Conservation (phyloP, 2,797 vertebrate species). For the Hydrocynus forskahlii region DNA sequence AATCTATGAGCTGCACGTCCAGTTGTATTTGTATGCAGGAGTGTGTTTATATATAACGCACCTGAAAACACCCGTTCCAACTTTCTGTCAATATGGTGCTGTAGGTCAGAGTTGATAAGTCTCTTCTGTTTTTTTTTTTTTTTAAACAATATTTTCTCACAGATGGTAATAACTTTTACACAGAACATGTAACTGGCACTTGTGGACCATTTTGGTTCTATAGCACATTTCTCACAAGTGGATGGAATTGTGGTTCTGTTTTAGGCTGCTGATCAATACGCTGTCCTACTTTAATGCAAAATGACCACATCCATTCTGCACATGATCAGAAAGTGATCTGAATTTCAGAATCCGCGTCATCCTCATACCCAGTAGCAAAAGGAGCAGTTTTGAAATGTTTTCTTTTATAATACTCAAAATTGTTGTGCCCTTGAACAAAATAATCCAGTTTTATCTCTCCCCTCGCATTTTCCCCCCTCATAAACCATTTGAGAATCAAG, state of each 20-base stretch:
- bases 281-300: not conserved
- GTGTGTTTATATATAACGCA: not conserved
- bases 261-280: not conserved
- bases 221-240: not conserved
- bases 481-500: not conserved
- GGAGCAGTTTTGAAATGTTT: not conserved
- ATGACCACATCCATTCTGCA: not conserved
- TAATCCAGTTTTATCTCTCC: not conserved
- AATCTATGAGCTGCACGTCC: not conserved
- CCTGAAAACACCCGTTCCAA: constrained; percentile 4
- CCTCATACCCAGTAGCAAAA: not conserved
- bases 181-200: not conserved
- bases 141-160: not conserved
- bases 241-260: not conserved
- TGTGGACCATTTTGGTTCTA: not conserved
- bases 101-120: constrained; percentile 1
- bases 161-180: not conserved
- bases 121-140: not conserved
- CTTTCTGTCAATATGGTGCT: constrained; percentile 6
- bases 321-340: not conserved
- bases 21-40: not conserved
- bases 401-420: not conserved
- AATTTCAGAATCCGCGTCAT: not conserved
- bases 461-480: not conserved
- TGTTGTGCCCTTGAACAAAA: not conserved